Conservation (phyloP, 1,140 invertebrate species). For the Cecropterus lyciades region DNA sequence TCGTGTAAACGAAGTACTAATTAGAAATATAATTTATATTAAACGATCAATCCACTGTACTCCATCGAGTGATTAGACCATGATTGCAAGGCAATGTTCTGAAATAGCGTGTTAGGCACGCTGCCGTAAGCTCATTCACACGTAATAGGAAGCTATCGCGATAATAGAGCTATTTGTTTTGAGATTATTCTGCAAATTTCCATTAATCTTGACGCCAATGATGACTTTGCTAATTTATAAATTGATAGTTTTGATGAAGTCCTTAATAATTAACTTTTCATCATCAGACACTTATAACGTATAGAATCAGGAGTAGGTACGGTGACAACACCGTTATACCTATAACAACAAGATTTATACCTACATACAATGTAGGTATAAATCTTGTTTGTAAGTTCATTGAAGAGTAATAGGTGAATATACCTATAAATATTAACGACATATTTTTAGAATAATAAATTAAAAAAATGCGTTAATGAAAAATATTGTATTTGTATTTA, state of each 20-base stretch:
- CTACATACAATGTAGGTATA: too few relatives aligned
- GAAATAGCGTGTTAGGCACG: neutral
- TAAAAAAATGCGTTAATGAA: too few relatives aligned
- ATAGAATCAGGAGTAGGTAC: too few relatives aligned
- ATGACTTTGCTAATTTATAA: neutral
- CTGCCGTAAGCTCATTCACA: conserved; percentile 9
- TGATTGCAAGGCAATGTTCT: neutral
- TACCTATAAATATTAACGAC: too few relatives aligned
- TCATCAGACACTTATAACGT: too few relatives aligned
- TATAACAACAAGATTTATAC: too few relatives aligned
- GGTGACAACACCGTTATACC: too few relatives aligned
- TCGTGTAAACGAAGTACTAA: neutral
- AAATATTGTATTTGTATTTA: too few relatives aligned
- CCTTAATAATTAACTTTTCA: neutral
- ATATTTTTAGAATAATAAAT: too few relatives aligned
- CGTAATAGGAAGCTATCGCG: conserved; percentile 3
- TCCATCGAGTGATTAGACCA: neutral
- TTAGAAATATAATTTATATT: neutral
- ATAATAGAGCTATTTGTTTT: conserved; percentile 17
- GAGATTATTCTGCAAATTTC: conserved; percentile 6
- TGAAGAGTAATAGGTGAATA: too few relatives aligned
- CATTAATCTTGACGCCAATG: conserved; percentile 12
- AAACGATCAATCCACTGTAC: neutral
- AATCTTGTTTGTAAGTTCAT: too few relatives aligned
- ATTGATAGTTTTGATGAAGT: neutral